These are phyloP conservation scores for Hirundo rustica DNA, from an alignment of 2,797 vertebrate genomes.

Conservation along the genomic window DNA sequence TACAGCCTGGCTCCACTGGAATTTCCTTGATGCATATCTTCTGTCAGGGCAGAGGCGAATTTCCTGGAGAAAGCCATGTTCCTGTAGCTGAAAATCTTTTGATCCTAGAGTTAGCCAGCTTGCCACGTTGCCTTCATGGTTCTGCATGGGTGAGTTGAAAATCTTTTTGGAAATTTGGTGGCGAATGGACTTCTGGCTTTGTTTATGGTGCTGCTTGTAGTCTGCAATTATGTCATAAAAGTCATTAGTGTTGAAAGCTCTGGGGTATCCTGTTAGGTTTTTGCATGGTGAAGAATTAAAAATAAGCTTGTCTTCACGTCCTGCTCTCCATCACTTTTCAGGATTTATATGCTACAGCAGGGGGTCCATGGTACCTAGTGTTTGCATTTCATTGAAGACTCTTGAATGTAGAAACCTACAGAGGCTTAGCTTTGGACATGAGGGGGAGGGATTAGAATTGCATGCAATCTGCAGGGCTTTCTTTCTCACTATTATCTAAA, in stretches of 20 bases:
- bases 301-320: neutral
- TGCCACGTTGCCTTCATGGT: accelerated
- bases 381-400: neutral
- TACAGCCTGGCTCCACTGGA: neutral
- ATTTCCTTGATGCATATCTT: neutral
- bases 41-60: neutral
- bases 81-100: neutral
- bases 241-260: neutral
- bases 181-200: neutral
- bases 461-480: neutral
- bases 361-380: neutral
- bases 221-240: neutral
- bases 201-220: neutral
- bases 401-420: neutral
- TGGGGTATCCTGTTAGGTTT: neutral
- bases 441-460: conserved; percentile 23
- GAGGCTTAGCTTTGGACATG: conserved; percentile 5
- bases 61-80: neutral
- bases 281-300: neutral
- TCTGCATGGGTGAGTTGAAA: neutral
- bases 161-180: neutral
- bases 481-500: conserved; percentile 35
- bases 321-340: neutral
- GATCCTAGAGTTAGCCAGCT: neutral
- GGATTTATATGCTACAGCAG: neutral